Base-by-base conservation (phyloP, 2,113 vertebrate species). In the Tragelaphus scriptus region DNA sequence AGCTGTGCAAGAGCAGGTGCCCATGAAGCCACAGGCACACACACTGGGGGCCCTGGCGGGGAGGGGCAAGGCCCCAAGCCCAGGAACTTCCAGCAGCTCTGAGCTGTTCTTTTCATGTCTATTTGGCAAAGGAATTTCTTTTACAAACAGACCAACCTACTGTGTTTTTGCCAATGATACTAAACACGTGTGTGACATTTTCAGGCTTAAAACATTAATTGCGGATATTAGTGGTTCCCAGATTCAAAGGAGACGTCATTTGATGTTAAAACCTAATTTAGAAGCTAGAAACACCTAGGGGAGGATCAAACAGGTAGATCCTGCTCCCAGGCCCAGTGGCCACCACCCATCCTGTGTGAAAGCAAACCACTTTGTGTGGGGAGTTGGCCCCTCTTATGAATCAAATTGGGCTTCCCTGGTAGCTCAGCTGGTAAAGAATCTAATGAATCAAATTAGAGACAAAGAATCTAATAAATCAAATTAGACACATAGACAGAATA, bases 101-200 rank as follows among this genome's bases (percentile, higher is more conserved):
- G 40, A 58, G 68, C 4, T 61, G 90, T 96, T 88, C 85, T 98
- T 97, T 79, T 96, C 84, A 98, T 89, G 59, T 80, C 87, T 97
- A 55, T 75, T 97, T 98, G 97, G 97, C 92, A 98, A 94, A 97
- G 28, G 40, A 85, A 77, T 61, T 58, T 95, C 44, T 94, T 97
- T 92, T 61, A 90, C 71, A 97, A 97, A 91, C 80, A 71, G 93
- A 97, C 97, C 87, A 93, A 94, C 96, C 96, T 96, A 13, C 16
- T 15, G 88, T 96, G 90, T 0, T 12, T 75, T 53, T 89, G 95
- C 81, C 59, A 47, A 86, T 97, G 71, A 98, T 80, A 95, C 56
- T 51, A 82, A 84, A 96, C 61, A 85, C 86, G 28, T 97, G 6
- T 3, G 17, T 94, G 59, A 91, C 79, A 98, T 89, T 93, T 16